Evolutionary conservation across 1,140 invertebrate genomes (phyloP), one percentile per base, ranked within the genome.

Genomic region (Brachionus manjavacas): DNA sequence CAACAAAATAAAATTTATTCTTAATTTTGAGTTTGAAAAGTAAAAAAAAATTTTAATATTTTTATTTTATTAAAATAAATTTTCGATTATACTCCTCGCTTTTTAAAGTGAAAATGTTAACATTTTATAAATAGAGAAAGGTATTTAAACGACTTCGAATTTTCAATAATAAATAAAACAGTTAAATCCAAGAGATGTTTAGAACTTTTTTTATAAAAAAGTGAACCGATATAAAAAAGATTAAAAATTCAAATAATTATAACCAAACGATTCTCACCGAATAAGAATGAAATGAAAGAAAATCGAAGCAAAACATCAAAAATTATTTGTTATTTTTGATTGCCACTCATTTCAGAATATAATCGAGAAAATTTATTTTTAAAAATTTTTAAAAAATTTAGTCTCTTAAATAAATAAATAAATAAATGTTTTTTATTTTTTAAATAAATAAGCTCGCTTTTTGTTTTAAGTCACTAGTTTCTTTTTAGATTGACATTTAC

Each of bases 391-490:
- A 23, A 68, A 31, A 68, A 68, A 68, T 39, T 68, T 39, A 68
- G 25, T 31, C 31, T 68, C 31, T 68, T 31, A 31, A 68, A 68
- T 68, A 68, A 68, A 72, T 72, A 72, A 72, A 72, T 72, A 72
- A 72, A 72, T 72, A 72, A 72, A 72, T 39, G 31, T 72, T 72
- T 72, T 72, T 72, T 72, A 72, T 72, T 72, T 72, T 72, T 72
- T 72, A 72, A 72, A 72, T 72, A 72, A 72, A 72, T 72, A 39
- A 41, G 68, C 39, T 72, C 68, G 31, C 66, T 78, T 78, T 49
- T 23, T 78, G 74, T 46, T 78, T 78, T 78, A 78, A 78, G 74
- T 78, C 49, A 49, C 12, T 68, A 68, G 9, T 68, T 31, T 31
- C 39, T 35, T 68, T 66, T 66, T 68, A 12, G 66, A 68, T 68